Conservation (phyloP, 1,140 invertebrate species). For the Arion vulgaris region DNA sequence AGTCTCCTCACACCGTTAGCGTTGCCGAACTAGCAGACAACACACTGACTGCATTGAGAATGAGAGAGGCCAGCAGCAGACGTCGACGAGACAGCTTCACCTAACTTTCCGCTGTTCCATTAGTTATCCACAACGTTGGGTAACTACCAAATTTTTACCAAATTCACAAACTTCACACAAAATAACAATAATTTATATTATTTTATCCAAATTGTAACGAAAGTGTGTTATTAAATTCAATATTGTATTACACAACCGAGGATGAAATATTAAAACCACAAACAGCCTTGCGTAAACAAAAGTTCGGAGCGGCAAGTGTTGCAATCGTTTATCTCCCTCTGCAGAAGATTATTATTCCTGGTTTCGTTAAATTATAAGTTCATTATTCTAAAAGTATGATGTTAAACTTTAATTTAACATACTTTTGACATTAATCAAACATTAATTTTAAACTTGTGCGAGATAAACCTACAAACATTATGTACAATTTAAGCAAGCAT, state of each 20-base stretch:
- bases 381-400: too few species aligned
- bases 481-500: background rate
- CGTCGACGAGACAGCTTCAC: background rate
- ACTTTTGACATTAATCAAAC: background rate
- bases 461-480: background rate
- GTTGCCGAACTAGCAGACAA: background rate
- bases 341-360: background rate
- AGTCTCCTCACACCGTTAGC: background rate
- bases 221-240: background rate
- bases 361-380: too few species aligned
- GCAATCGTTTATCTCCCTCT: background rate
- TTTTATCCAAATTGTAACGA: background rate
- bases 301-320: background rate
- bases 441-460: background rate
- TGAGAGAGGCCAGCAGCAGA: constrained; percentile 7
- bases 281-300: background rate
- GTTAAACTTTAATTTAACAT: background rate
- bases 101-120: constrained; percentile 34
- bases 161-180: background rate
- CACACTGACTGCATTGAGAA: constrained; percentile 5
- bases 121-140: too few species aligned
- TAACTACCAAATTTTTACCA: background rate
- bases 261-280: background rate
- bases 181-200: background rate
- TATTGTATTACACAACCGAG: background rate